Evolutionary conservation across 2,113 vertebrate genomes (phyloP), one percentile per base, ranked within the genome.

Genomic region (Mellivora capensis): DNA sequence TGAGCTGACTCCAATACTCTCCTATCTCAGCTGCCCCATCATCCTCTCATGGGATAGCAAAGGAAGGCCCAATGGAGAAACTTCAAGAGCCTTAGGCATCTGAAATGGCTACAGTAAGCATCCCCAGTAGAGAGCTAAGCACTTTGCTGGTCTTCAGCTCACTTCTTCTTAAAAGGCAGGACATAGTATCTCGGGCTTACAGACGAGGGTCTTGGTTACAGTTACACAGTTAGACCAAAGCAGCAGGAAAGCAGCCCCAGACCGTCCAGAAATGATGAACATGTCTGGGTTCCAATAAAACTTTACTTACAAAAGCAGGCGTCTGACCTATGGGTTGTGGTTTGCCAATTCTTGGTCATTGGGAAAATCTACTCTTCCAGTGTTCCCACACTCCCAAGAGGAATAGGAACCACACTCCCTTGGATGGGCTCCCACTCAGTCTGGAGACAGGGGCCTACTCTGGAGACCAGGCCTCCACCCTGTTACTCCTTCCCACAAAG

Each of bases 291-390:
- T 54, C 49, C 84, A 76, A 81, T 93, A 92, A 91, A 92, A 61
- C 52, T 96, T 90, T 89, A 91, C 69, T 94, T 74, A 82, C 21
- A 93, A 86, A 87, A 96, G 69, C 29, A 67, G 61, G 79, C 15
- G 54, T 47, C 87, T 54, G 34, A 57, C 74, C n/a, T 80, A 74
- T 1, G 4, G 72, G 18, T 57, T 44, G 79, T 3, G 87, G 93
- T 42, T 54, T 83, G 47, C 59, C 82, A 87, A 44, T 6, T 37
- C 29, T 4, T 62, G 61, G 25, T 34, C 47, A 54, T 7, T 64
- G 74, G 59, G 25, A n/a, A 89, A 94, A 83, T 17, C 18, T 77
- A 6, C 25, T 93, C 39, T 86, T 61, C 47, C 52, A 69, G 74
- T 23, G 81, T 81, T 85, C 91, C 62, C 39, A 77, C 25, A 3